These are phyloP conservation scores for Ataeniobius toweri DNA, from an alignment of 2,797 vertebrate species.

Conservation along the genomic window DNA sequence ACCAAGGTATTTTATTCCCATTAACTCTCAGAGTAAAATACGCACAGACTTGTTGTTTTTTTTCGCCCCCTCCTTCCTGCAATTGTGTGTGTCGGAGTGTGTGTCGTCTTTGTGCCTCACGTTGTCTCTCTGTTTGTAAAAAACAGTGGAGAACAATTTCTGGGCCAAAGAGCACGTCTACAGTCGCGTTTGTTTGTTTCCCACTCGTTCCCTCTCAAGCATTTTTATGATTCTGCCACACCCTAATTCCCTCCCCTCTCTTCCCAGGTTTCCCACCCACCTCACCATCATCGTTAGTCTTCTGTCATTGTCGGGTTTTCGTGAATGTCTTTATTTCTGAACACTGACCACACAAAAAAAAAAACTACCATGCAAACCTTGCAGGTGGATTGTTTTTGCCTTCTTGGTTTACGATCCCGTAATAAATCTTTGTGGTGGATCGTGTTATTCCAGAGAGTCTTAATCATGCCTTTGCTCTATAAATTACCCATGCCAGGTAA, in stretches of 20 bases:
- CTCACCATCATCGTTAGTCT: slow-evolving; percentile 70
- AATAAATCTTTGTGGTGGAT: slow-evolving; percentile 84
- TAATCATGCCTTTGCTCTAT: slow-evolving; percentile 85
- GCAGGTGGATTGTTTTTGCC: slow-evolving; percentile 58
- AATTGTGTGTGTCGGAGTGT: slow-evolving; percentile 60
- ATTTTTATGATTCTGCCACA: slow-evolving; percentile 75
- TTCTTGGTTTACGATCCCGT: slow-evolving; percentile 74
- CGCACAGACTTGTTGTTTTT: slow-evolving; percentile 91
- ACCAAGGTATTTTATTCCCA: slow-evolving; percentile 99
- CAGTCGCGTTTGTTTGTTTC: slow-evolving; percentile 57
- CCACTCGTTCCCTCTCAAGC: slow-evolving; percentile 37
- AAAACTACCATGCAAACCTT: slow-evolving; percentile 21
- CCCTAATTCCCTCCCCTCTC: slow-evolving; percentile 49
- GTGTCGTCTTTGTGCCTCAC: slow-evolving; percentile 60
- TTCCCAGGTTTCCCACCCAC: slow-evolving; percentile 55
- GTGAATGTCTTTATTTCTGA: slow-evolving; percentile 78
- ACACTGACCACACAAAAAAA: slow-evolving; percentile 40
- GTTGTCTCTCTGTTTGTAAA: slow-evolving; percentile 84
- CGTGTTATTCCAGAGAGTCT: slow-evolving; percentile 88
- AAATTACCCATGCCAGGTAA: slow-evolving; percentile 92
- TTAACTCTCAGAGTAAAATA: slow-evolving; percentile 99
- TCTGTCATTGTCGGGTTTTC: slow-evolving; percentile 72
- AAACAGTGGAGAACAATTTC: slow-evolving; percentile 88
- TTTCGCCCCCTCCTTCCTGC: slow-evolving; percentile 22
- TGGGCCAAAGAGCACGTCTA: slow-evolving; percentile 84